These are phyloP conservation scores for Platycheirus rosarum DNA, from an alignment of 2,888 invertebrate species.

Conservation along the genomic window DNA sequence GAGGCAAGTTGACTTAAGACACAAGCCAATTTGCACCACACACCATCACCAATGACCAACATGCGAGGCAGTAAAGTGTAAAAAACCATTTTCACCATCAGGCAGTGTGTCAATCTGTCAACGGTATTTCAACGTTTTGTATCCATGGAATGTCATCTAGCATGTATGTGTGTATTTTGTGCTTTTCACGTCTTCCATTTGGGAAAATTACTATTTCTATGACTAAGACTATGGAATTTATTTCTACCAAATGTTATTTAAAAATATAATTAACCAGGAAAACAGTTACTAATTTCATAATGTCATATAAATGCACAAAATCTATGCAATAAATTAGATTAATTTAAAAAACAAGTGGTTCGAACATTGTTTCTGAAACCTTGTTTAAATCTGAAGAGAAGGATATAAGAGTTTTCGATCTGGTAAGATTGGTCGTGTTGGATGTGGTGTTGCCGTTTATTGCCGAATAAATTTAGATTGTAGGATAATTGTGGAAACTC, in stretches of 20 bases:
- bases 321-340: neutral
- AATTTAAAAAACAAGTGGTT: neutral
- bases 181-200: too few relatives aligned
- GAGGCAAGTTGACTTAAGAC: slow-evolving; percentile 28
- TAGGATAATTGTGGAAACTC: neutral
- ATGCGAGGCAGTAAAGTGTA: slow-evolving; percentile 1
- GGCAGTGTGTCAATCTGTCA: slow-evolving; percentile 51
- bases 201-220: too few relatives aligned
- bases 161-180: too few relatives aligned
- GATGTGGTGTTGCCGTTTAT: too few relatives aligned
- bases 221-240: too few relatives aligned
- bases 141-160: slow-evolving; percentile 31
- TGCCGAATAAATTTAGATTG: neutral
- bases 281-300: neutral
- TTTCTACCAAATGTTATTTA: too few relatives aligned
- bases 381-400: too few relatives aligned
- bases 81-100: slow-evolving; percentile 18
- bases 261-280: neutral
- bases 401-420: too few relatives aligned
- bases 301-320: slow-evolving; percentile 3
- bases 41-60: neutral
- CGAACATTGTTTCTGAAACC: too few relatives aligned
- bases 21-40: slow-evolving; percentile 31
- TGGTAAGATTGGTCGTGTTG: too few relatives aligned
- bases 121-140: slow-evolving; percentile 21